Conservation (phyloP, 2,888 invertebrate species). For the Nomada flava region DNA sequence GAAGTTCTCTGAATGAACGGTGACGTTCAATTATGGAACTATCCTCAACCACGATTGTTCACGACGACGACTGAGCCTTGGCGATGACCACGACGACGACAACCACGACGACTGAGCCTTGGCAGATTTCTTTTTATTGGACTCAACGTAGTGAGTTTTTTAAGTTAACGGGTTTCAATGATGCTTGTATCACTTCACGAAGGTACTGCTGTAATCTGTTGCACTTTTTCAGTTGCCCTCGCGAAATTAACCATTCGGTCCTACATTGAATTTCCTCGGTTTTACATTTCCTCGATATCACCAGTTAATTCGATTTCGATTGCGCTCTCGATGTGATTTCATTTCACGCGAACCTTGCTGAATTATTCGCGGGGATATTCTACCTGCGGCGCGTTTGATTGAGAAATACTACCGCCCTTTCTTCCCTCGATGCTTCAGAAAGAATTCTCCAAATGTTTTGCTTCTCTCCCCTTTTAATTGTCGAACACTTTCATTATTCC, state of each 20-base stretch:
- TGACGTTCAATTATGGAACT: background rate
- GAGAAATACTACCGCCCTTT: background rate
- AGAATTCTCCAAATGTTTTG: too few species aligned
- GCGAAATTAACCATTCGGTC: too few species aligned
- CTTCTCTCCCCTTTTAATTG: constrained; percentile 13
- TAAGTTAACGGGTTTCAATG: background rate
- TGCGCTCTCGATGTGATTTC: background rate
- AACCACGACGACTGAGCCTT: background rate
- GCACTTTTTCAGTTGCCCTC: background rate
- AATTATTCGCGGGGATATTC: background rate
- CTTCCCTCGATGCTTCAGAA: background rate
- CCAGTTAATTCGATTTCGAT: background rate
- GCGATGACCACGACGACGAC: too few species aligned
- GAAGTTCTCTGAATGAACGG: background rate
- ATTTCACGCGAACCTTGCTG: background rate
- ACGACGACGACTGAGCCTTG: background rate
- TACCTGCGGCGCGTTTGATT: background rate
- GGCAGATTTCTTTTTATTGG: background rate
- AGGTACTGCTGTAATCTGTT: too few species aligned
- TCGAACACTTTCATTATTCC: constrained; percentile 1
- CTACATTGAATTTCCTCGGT: background rate
- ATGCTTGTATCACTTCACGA: background rate
- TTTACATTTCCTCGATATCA: background rate
- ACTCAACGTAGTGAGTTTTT: background rate
- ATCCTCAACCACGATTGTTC: background rate